These are phyloP conservation scores for Aradophagus sp. DNA, from an alignment of 1,140 invertebrate species.

Conservation along the genomic window DNA sequence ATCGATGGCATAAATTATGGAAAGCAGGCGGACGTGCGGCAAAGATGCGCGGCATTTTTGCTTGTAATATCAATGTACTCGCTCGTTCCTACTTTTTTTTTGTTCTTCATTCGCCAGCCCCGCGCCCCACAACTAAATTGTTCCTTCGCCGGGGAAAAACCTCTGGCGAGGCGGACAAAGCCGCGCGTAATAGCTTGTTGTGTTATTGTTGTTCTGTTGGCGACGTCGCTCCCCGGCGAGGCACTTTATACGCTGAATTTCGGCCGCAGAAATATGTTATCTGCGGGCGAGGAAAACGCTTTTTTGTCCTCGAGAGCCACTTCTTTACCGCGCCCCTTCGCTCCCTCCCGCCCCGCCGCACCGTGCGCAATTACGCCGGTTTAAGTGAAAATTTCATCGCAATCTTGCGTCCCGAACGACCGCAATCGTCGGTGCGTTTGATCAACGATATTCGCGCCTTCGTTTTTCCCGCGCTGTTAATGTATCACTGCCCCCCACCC, in stretches of 20 bases:
- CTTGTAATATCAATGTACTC: conserved; percentile 37
- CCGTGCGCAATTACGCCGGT: conserved; percentile 21
- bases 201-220: conserved; percentile 53
- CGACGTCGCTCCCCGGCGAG: conserved; percentile 23
- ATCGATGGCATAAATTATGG: conserved; percentile 54
- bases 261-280: conserved; percentile 46
- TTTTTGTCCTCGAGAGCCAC: conserved; percentile 36
- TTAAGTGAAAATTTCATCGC: conserved; percentile 36
- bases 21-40: conserved; percentile 13
- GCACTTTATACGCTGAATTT: conserved; percentile 44
- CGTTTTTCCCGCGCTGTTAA: too few relatives aligned
- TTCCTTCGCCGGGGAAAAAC: conserved; percentile 35
- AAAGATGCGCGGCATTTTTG: conserved; percentile 39
- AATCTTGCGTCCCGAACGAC: conserved; percentile 9
- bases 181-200: conserved; percentile 50
- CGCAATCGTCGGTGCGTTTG: conserved; percentile 6
- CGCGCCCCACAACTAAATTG: too few relatives aligned
- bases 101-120: too few relatives aligned
- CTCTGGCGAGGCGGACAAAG: conserved; percentile 35
- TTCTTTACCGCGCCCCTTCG: conserved; percentile 11
- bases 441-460: too few relatives aligned
- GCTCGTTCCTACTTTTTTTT: too few relatives aligned
- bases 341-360: conserved; percentile 1
- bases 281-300: conserved; percentile 32
- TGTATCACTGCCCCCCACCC: background rate